These are phyloP conservation scores for Drosophila prolongata DNA, from an alignment of 2,888 invertebrate genomes.

Conservation along the genomic window DNA sequence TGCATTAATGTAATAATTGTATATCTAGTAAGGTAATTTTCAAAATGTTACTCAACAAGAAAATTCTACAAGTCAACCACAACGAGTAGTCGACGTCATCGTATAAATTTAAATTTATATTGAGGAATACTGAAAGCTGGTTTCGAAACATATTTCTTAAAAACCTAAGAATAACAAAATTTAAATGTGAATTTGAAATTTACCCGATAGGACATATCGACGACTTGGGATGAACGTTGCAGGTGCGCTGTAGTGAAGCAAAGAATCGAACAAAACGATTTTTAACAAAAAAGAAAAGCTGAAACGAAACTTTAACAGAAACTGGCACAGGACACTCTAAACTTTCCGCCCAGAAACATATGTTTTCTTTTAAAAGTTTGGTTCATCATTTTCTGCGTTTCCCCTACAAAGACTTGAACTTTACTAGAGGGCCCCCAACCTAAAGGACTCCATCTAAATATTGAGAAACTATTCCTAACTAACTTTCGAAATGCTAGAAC, in stretches of 20 bases:
- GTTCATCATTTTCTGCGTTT: conserved; percentile 52
- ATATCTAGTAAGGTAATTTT: conserved; percentile 65
- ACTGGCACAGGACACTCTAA: conserved; percentile 60
- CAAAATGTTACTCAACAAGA: conserved; percentile 67
- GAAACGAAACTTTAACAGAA: conserved; percentile 23
- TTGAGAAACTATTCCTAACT: conserved; percentile 57
- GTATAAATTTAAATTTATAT: conserved; percentile 59
- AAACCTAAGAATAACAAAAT: conserved; percentile 46
- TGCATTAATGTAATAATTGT: conserved; percentile 58
- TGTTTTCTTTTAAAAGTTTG: conserved; percentile 26
- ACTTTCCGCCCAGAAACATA: conserved; percentile 71
- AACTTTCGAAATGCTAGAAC: conserved; percentile 77
- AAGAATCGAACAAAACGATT: conserved; percentile 39
- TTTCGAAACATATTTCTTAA: conserved; percentile 75
- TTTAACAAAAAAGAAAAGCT: conserved; percentile 9
- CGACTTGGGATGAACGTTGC: conserved; percentile 36
- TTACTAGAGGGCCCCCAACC: conserved; percentile 35
- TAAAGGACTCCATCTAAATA: conserved; percentile 28
- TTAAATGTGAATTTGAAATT: conserved; percentile 56
- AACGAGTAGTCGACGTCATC: conserved; percentile 75
- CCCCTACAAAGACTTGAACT: conserved; percentile 61
- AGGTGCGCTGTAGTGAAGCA: conserved; percentile 44
- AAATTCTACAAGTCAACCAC: conserved; percentile 42
- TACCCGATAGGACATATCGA: conserved; percentile 38
- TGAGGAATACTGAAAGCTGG: conserved; percentile 70